Evolutionary conservation across 2,797 vertebrate species (phyloP), one percentile per base, ranked within the genome.

Genomic region (Cirrhinus molitorella): DNA sequence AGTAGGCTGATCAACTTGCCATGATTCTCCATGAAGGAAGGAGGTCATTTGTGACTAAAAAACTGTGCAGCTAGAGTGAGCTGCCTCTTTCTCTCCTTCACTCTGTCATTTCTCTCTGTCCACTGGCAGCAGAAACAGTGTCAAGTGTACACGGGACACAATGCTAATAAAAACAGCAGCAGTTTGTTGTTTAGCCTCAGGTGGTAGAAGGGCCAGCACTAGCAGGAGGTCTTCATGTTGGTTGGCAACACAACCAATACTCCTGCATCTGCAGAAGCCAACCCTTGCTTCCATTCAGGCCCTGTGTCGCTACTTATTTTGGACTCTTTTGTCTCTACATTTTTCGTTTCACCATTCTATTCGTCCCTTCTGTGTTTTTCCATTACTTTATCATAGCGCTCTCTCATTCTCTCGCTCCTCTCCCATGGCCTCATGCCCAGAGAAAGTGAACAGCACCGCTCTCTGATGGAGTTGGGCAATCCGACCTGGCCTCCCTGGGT

Each of bases 31-130:
- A 91, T 89, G 81, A 90, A 90, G 88, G 89, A 88, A 81, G 81
- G 71, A 85, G 84, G 34, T 90, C 90, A 91, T 90, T 84, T 88
- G 85, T 89, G 89, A 84, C 87, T 86, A 87, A 87, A n/a, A 89
- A 89, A 91, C 91, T 90, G 88, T 78, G 78, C 92, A 91, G 91
- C 92, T 90, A 93, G 90, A 91, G 90, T 88, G 77, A 87, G 83
- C 83, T 87, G 88, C 89, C 82, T 86, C 31, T 74, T 75, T 81
- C 74, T 79, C 76, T 79, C 70, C 84, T 81, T 79, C 84, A 61
- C 88, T 87, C 82, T 80, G 71, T 85, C 40, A 76, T 43, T 75
- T 75, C 23, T 63, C 81, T 79, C 79, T 67, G 47, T 75, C 59
- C 43, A 74, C 65, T 83, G 66, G 75, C 25, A 74, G 28, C 55